Conservation (phyloP, 2,888 invertebrate species). For the Globia sparganii region DNA sequence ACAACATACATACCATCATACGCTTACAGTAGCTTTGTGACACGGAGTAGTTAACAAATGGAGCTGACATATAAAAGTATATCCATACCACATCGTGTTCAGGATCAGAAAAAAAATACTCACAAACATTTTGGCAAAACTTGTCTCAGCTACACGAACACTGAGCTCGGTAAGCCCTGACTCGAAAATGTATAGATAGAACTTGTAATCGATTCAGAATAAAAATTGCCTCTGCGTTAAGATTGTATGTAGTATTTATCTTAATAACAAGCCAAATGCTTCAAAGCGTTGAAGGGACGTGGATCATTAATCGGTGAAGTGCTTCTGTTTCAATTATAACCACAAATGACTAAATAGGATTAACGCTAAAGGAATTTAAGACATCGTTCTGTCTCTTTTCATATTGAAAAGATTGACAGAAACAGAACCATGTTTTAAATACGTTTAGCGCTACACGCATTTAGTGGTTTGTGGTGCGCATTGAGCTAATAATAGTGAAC, state of each 20-base stretch:
- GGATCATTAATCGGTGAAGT: background rate
- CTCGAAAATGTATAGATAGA: background rate
- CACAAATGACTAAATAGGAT: background rate
- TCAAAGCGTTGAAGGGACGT: background rate
- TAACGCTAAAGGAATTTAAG: background rate
- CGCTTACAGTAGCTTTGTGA: background rate
- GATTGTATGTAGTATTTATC: background rate
- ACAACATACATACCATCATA: background rate
- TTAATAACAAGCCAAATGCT: background rate
- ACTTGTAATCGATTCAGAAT: background rate
- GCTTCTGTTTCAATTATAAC: background rate
- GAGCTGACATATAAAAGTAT: conserved; percentile 11
- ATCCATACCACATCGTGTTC: background rate
- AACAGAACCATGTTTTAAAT: background rate
- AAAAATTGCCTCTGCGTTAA: background rate
- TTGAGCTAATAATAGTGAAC: background rate
- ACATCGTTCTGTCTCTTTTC: background rate
- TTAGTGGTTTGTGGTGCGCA: background rate
- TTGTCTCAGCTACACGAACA: background rate
- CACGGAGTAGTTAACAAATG: conserved; percentile 14
- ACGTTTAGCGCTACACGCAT: background rate
- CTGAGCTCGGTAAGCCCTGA: too few species aligned
- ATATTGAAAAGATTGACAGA: background rate
- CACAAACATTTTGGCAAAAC: background rate
- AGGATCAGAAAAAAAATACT: background rate